A percentile compares a stretch with the other conserved stretches of the same genome.
These are phyloP conservation scores for Phlogophora meticulosa DNA, from an alignment of 2,888 invertebrate genomes.

Conservation along the genomic window DNA sequence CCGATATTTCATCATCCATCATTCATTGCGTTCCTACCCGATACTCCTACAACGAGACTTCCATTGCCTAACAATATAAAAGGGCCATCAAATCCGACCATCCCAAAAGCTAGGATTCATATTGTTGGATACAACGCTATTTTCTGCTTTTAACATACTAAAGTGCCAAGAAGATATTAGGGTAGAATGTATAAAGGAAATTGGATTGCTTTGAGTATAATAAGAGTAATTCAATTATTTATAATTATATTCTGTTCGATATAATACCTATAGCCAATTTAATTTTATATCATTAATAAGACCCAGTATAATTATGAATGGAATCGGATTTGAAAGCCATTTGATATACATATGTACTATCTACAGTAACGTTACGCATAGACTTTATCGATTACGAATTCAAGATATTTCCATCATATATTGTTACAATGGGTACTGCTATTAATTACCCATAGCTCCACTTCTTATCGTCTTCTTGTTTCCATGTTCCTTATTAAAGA, in stretches of 20 bases:
- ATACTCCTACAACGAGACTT: conserved; percentile 46
- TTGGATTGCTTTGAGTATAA: conserved; percentile 10
- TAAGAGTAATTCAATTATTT: conserved; percentile 3
- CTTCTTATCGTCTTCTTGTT: neutral
- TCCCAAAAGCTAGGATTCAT: conserved; percentile 45
- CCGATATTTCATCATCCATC: conserved; percentile 54
- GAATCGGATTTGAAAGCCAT: neutral
- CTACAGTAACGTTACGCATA: too few species aligned
- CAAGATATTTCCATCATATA: neutral
- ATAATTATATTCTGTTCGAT: neutral
- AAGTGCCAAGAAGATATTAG: conserved; percentile 13
- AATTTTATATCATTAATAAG: conserved; percentile 1
- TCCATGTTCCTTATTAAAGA: neutral
- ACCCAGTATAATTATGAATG: neutral
- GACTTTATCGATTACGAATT: too few species aligned
- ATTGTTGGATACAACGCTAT: conserved; percentile 26
- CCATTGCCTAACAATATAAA: conserved; percentile 42
- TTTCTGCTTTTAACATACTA: conserved; percentile 21
- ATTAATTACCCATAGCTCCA: neutral
- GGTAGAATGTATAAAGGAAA: conserved; percentile 11
- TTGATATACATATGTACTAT: neutral
- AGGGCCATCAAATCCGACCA: conserved; percentile 38
- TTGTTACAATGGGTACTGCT: neutral
- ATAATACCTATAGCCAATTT: neutral
- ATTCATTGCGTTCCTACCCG: conserved; percentile 31